Evolutionary conservation across 2,797 vertebrate species (phyloP), one percentile per base, ranked within the genome.

Genomic region (Gymnoscopelus microlampas): DNA sequence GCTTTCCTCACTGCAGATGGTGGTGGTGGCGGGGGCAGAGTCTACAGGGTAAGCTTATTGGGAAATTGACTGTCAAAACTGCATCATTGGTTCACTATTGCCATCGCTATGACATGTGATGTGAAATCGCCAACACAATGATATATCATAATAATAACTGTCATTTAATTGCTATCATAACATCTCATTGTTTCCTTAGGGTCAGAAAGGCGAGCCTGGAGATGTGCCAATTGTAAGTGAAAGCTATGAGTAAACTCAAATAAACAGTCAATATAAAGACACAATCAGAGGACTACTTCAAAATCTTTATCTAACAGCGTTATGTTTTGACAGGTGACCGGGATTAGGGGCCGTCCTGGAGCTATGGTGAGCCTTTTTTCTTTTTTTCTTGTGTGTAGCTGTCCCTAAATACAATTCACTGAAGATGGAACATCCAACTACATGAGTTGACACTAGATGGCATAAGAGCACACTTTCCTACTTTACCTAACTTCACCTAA

Each of bases 171-270:
- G 39, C 39, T 44, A 44, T 44, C 39, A 10, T 44, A 44, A 44
- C 39, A 44, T 44, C 39, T 44, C 7, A 44, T 49, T 58, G 71
- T 63, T 58, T 57, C 60, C 73, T n/a, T 71, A 99, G 97, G 98
- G 97, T 77, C 96, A 96, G 89, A 99, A 99, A 87, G 98, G 98
- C 82, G 98, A 99, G 84, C 97, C 98, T 13, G 98, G 98, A 73
- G 89, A 96, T 68, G 97, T 99, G 54, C 97, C 97, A 76, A 55
- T 90, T 76, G 98, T 99, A 91, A 95, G 97, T 97, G 54, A 70
- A 64, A 61, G 4, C 4, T 62, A 5, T 69, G 3, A 29, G 14
- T 53, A 23, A 60, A 72, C 48, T 47, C 3, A 23, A 49, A 57
- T 39, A 35, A 4, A 0, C 6, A 10, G 24, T 19, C 7, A 32